Conservation (phyloP, 2,888 invertebrate genomes). For the Nephrocerus scutellatus region DNA sequence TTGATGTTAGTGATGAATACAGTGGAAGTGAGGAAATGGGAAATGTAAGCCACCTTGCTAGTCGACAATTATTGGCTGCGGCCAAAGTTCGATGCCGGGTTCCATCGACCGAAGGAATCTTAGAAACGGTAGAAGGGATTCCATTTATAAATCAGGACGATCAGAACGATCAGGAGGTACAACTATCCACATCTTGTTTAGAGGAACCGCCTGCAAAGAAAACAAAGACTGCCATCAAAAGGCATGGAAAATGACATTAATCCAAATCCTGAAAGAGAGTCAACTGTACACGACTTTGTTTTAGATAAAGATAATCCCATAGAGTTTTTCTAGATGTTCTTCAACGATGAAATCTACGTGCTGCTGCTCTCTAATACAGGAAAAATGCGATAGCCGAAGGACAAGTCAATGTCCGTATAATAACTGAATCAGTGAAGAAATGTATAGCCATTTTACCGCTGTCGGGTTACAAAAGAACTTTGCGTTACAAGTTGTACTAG, state of each 20-base stretch:
- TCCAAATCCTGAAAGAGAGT: slow-evolving; percentile 2
- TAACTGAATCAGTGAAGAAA: slow-evolving; percentile 1
- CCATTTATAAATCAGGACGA: too few species aligned
- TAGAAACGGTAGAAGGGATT: too few species aligned
- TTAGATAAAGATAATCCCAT: slow-evolving; percentile 4
- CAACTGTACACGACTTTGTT: slow-evolving; percentile 2
- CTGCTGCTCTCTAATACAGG: background rate
- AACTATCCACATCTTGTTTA: too few species aligned
- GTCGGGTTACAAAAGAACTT: slow-evolving; percentile 5
- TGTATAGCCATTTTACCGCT: slow-evolving; percentile 2
- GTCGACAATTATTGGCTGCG: slow-evolving; percentile 1
- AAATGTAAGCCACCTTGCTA: too few species aligned
- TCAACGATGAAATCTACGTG: slow-evolving; percentile 3
- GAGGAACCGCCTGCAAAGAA: too few species aligned
- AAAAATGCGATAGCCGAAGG: slow-evolving; percentile 4
- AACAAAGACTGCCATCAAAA: too few species aligned
- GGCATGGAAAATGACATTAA: too few species aligned
- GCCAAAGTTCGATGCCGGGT: background rate
- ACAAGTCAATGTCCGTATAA: slow-evolving; percentile 3
- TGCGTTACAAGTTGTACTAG: slow-evolving; percentile 6
- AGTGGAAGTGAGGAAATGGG: slow-evolving; percentile 1
- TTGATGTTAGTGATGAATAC: background rate
- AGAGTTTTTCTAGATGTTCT: slow-evolving; percentile 6
- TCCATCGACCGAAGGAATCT: too few species aligned
- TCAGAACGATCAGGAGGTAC: background rate